Base-by-base conservation (phyloP, 1,140 invertebrate genomes). In the Acyrthosiphon pisum region DNA sequence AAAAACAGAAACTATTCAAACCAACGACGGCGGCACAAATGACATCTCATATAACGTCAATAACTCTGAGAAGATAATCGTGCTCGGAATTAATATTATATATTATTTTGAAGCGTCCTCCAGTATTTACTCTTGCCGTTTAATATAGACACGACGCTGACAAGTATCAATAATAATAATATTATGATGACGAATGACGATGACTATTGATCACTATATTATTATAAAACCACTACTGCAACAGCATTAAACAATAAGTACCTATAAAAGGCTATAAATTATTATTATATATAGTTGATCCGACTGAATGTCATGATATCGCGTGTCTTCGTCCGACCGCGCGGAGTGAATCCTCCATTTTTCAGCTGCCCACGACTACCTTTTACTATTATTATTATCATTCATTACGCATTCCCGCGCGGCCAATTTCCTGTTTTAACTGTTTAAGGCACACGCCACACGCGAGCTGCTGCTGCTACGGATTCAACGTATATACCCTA, bases 371-470 rank as follows among this genome's bases (percentile, higher is more conserved):
- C n/a, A 76, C 30, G 30, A 76, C 60, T 76, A 18, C 60, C n/a
- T 76, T n/a, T 76, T 76, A 68, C 30, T 35, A n/a, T 14, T 68
- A 68, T 6, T 68, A 76, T 14, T 68, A 68, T n/a, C n/a, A 68
- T 76, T 76, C 60, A 76, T 76, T 76, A 76, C 14, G 14, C 60
- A 30, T 76, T 35, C 60, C 60, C 60, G 23, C 18, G 30, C 14
- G 60, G 60, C 60, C 60, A 76, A 76, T 76, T 76, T 76, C 60
- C 60, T n/a, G 60, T 76, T n/a, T 76, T 76, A 76, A n/a, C 60
- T 76, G 60, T 76, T 20, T 14, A n/a, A 76, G 60, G 60, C 60
- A 76, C 30, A 76, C n/a, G 60, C 60, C n/a, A n/a, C 60, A 76
- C 60, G 60, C 60, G n/a, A n/a, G 18, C n/a, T 30, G 60, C 60